Evolutionary conservation across 2,797 vertebrate species (phyloP).

Genomic region (Eptatretus atami): DNA sequence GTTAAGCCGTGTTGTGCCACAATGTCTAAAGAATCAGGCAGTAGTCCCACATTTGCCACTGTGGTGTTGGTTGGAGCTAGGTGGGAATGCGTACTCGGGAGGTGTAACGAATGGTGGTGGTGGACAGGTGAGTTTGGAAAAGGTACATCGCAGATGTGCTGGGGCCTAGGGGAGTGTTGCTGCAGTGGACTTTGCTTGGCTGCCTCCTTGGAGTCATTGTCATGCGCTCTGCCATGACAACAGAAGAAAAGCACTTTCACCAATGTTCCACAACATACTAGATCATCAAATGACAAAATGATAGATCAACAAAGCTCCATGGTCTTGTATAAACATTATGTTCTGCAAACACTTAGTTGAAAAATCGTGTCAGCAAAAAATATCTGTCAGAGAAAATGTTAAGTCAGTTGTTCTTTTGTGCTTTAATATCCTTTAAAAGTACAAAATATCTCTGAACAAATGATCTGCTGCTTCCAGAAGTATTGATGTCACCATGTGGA

Average conservation of each 20-base stretch:
- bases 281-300: not conserved
- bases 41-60: conserved; percentile 1
- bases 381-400: no score
- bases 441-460: no score
- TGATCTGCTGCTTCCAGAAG: no score
- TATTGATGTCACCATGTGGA: no score
- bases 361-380: no score
- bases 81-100: not conserved
- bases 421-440: no score
- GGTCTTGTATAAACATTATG: no score
- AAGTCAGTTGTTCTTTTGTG: no score
- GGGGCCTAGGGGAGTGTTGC: conserved; percentile 2
- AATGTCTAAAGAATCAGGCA: not conserved
- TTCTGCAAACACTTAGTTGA: no score
- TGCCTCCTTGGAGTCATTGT: conserved; percentile 3
- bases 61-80: not conserved
- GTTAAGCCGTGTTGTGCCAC: not conserved
- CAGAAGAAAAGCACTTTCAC: not conserved
- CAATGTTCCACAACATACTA: conserved; percentile 1
- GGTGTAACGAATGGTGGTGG: conserved; percentile 1
- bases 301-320: not conserved
- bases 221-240: conserved; percentile 1
- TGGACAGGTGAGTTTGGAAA: not conserved
- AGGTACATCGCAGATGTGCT: not conserved
- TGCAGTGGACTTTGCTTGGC: conserved; percentile 2